Conservation (phyloP, 2,113 vertebrate genomes). For the Diphyllodes magnificus region DNA sequence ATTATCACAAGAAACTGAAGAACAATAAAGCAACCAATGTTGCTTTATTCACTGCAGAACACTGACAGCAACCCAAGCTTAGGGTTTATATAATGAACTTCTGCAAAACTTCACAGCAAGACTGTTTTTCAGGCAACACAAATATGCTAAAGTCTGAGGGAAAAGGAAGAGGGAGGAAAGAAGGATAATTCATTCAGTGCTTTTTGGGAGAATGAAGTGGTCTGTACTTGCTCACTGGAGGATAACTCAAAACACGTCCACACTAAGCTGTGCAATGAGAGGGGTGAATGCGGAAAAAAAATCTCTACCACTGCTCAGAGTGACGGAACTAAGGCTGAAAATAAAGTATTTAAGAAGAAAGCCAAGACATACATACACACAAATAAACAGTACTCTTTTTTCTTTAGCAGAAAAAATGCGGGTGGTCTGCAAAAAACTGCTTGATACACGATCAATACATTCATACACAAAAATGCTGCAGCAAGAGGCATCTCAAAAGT, state of each 20-base stretch:
- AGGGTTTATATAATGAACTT: not conserved
- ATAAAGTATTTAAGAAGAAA: not conserved
- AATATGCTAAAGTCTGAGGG: not conserved
- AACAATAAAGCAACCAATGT: not conserved
- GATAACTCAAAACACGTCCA: not conserved
- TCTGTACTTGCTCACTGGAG: not conserved
- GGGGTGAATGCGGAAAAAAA: not conserved
- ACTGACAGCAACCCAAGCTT: not conserved
- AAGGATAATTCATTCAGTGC: not conserved
- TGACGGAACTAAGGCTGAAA: not conserved
- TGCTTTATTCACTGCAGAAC: not conserved
- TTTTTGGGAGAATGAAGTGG: not conserved
- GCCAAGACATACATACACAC: not conserved
- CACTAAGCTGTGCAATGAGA: not conserved
- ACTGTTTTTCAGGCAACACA: not conserved
- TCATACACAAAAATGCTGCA: not conserved
- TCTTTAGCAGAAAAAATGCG: not conserved
- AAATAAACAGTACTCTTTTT: not conserved
- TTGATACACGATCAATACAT: not conserved
- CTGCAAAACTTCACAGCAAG: constrained; percentile 16
- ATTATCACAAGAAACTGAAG: not conserved
- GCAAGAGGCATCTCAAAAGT: not conserved
- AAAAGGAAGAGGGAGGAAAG: not conserved
- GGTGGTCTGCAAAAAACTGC: not conserved
- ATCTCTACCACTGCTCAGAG: not conserved